A percentile compares a stretch with the other conserved stretches of the same genome.
Evolutionary conservation across 2,888 invertebrate genomes (phyloP).

Genomic region (Agrotis clavis): DNA sequence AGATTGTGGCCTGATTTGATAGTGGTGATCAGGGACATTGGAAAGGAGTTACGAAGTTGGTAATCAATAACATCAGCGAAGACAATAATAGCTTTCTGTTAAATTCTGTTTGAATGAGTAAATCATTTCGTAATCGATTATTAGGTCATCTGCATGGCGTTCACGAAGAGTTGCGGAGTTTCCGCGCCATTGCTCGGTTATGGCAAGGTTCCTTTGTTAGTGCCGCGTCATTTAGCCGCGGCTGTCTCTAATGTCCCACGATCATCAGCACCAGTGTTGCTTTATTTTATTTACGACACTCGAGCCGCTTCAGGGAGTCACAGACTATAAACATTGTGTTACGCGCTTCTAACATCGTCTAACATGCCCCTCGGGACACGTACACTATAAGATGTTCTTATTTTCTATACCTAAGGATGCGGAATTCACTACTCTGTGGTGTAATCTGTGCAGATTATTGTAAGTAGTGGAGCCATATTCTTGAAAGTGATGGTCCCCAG

Average conservation of each 20-base stretch:
- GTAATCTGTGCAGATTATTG: constrained; percentile 44
- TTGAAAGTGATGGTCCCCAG: constrained; percentile 33
- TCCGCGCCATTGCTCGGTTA: constrained; percentile 31
- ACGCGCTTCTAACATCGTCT: constrained; percentile 8
- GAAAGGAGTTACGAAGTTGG: too few relatives aligned
- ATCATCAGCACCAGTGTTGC: constrained; percentile 22
- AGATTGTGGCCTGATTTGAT: background rate
- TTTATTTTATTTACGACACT: constrained; percentile 12
- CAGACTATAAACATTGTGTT: constrained; percentile 21
- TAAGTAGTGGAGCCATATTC: constrained; percentile 34
- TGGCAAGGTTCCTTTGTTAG: constrained; percentile 42
- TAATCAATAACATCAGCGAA: background rate
- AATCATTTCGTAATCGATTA: constrained; percentile 17
- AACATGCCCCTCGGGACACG: constrained; percentile 26
- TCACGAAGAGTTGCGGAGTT: constrained; percentile 16
- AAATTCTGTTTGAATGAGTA: constrained; percentile 1
- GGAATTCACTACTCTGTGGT: constrained; percentile 25
- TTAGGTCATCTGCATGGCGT: constrained; percentile 18
- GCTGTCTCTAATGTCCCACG: constrained; percentile 32
- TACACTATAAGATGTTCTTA: constrained; percentile 8
- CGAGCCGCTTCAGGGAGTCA: background rate
- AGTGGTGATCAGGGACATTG: background rate
- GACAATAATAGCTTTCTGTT: background rate
- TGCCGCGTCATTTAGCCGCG: constrained; percentile 39
- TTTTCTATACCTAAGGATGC: constrained; percentile 21